Evolutionary conservation across 2,797 vertebrate genomes (phyloP), one percentile per base, ranked within the genome.

Genomic region (Pygocentrus nattereri): DNA sequence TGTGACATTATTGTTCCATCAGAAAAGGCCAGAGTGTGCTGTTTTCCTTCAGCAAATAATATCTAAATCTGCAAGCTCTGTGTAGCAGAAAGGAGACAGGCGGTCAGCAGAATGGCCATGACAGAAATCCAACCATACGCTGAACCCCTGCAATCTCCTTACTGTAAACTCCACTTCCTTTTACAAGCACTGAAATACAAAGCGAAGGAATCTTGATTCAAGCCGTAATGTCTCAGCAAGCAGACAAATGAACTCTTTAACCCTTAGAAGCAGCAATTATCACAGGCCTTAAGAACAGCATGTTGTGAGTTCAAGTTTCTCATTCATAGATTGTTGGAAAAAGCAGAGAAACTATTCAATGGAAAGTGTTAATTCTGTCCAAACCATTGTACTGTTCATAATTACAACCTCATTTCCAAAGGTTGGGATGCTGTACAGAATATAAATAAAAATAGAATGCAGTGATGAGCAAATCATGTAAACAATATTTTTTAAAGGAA

Each of bases 111-210:
- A 49, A 71, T 27, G 50, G 62, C 58, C 23, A 10, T 38, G 58
- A 18, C 71, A 25, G n/a, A 44, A 25, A 12, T 38, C 11, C 47
- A 47, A 56, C 49, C 69, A 58, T 67, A 34, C 38, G 75, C 61
- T 23, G 4, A 23, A 31, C 25, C 27, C 31, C 23, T 44, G 31
- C n/a, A 47, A 47, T 54, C 34, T 67, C 25, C 4, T 64, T 41
- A 54, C 50, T 65, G n/a, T 54, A 8, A 6, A 56, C n/a, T 27
- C 23, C n/a, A 16, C 81, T 58, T 49, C 69, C 44, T 80, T 80
- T 68, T 41, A n/a, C 31, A 65, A 61, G 0, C 21, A 19, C 44
- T 27, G 30, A 1, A 10, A 30, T 49, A n/a, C 52, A 49, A 69
- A 70, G 10, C 16, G 18, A 25, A n/a, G 11, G 67, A 23, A 27